A percentile compares a stretch with the other conserved stretches of the same genome.
These are phyloP conservation scores for Phoeniculus purpureus DNA, from an alignment of 2,797 vertebrate genomes.

Conservation along the genomic window DNA sequence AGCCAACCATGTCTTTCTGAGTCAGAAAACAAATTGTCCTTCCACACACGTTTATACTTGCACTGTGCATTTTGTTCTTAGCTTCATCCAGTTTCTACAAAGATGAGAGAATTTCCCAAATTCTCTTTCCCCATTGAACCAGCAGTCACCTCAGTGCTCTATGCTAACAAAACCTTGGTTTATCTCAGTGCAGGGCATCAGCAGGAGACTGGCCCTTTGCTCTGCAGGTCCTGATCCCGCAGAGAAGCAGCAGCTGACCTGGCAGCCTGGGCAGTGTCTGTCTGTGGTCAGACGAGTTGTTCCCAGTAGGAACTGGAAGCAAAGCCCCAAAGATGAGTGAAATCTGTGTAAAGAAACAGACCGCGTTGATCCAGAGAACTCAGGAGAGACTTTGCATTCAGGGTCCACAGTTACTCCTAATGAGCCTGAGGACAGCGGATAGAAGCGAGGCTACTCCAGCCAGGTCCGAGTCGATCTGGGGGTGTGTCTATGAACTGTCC, in stretches of 20 bases:
- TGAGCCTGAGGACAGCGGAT: accelerated
- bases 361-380: background rate
- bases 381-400: background rate
- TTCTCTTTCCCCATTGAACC: background rate
- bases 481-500: background rate
- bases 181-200: background rate
- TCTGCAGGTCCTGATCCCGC: background rate
- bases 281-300: background rate
- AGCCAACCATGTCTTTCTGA: background rate
- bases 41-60: background rate
- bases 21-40: background rate
- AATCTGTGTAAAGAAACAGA: background rate
- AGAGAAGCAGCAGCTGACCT: background rate
- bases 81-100: background rate
- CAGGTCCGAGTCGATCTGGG: accelerated
- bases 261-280: no score
- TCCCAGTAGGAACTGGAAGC: background rate
- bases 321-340: background rate
- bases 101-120: background rate
- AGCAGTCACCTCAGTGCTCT: background rate
- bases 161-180: background rate
- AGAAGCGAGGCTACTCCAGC: background rate
- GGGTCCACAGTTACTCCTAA: background rate
- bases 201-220: background rate
- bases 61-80: background rate